Base-by-base conservation (phyloP, 2,797 vertebrate species). In the Emys orbicularis region DNA sequence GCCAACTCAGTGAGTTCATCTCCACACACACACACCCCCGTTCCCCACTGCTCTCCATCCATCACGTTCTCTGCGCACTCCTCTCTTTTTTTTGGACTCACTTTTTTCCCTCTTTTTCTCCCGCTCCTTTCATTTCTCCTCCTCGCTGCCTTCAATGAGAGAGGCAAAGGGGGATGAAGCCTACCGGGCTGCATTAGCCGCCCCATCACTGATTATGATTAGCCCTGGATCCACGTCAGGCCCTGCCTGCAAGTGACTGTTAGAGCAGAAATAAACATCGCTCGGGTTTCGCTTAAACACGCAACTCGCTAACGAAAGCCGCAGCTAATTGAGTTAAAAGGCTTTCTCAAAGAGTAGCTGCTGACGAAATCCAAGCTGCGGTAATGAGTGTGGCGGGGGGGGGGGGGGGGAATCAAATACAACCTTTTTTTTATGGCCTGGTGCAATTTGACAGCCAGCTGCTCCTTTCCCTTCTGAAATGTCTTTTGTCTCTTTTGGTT, bases 1-100 rank as follows among this genome's bases (percentile, higher is more conserved):
- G 95, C 97, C 96, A 92, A 65, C 93, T 95, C 94, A 97, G 96
- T 89, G 88, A 84, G 81, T 95, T 93, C 41, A 16, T 72, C 86
- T 76, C 83, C 37, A 3, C 77, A 18, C 31, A 41, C n/a, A 5
- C 76, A 10, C 50, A 31, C 5, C 53, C 4, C 3, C 8, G 3
- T 23, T 18, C 49, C 34, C 5, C 21, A 5, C 16, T 13, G 16
- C 31, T 53, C 34, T 21, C 74, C 29, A 29, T 53, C 54, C 80
- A 8, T 52, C 77, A 6, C 5, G 7, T 12, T 65, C 56, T 47
- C 37, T 12, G 23, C 31, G 12, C 12, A 2, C 11, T 37, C 27
- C 41, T 5, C 12, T 5, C 9, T 50, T 16, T 50, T 29, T 8
- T 29, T 10, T 10, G 25, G 27, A 34, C 3, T 25, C 77, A 9